Percentiles rank a stretch among this genome's conserved stretches.
These are phyloP conservation scores for Phengaris alcon DNA, from an alignment of 2,888 invertebrate genomes.

Conservation along the genomic window DNA sequence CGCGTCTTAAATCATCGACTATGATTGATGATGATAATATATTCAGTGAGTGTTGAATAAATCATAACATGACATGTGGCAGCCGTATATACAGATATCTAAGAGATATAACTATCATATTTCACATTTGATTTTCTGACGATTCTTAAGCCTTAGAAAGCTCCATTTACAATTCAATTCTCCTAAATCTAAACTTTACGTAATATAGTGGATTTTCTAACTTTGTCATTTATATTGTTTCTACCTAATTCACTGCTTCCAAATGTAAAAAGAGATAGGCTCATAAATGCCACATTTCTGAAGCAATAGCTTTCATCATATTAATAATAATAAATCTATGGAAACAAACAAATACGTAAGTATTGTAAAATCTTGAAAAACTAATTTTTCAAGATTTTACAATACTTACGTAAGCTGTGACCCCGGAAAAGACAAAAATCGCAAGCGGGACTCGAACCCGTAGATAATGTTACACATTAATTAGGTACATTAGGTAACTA, in stretches of 20 bases:
- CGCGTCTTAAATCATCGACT: not conserved
- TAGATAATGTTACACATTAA: not conserved
- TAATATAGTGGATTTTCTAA: no score
- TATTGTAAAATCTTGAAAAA: no score
- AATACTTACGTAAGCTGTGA: not conserved
- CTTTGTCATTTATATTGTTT: not conserved
- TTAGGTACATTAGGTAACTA: not conserved
- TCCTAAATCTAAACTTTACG: no score
- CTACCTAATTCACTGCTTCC: not conserved
- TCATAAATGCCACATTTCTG: no score
- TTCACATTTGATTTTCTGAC: no score
- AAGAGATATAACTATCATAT: not conserved
- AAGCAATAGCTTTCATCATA: not conserved
- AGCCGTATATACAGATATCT: not conserved
- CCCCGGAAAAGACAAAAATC: not conserved
- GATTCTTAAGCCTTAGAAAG: no score
- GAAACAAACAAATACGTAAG: no score
- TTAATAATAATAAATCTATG: no score
- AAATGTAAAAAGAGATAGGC: not conserved
- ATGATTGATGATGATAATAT: constrained; percentile 3
- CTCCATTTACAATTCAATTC: no score
- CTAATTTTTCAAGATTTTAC: not conserved
- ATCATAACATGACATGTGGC: constrained; percentile 5
- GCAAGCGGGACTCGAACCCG: not conserved
- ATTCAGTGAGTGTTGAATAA: not conserved